phyloP scores from a whole-genome alignment of 2,797 vertebrate genomes.

The Neopelma chrysocephalum region DNA sequence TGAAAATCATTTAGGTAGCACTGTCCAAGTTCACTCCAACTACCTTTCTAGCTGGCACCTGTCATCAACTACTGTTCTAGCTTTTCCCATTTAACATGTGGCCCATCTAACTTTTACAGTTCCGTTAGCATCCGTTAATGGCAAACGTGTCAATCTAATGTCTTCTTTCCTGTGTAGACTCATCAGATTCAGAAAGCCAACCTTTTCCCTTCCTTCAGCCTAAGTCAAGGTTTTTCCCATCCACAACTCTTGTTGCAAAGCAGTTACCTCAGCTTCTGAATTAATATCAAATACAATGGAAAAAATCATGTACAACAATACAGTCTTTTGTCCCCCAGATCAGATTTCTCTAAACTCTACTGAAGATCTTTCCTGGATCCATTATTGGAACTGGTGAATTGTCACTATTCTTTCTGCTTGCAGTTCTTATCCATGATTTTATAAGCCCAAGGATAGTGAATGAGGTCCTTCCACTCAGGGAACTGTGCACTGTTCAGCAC shows the following conservation, averaged over 20 bases:
- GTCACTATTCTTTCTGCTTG: not conserved
- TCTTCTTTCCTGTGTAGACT: not conserved
- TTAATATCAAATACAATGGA: not conserved
- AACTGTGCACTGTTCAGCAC: not conserved
- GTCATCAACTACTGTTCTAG: not conserved
- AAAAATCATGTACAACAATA: not conserved
- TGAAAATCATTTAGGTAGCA: not conserved
- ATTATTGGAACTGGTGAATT: not conserved
- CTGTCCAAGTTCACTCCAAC: not conserved
- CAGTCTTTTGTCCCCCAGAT: not conserved
- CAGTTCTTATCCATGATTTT: not conserved
- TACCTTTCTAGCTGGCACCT: not conserved
- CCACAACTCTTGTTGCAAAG: not conserved
- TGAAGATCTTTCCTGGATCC: not conserved
- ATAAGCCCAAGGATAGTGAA: rapidly evolving
- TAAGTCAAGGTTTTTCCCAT: not conserved
- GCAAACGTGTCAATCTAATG: not conserved
- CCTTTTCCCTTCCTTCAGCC: not conserved
- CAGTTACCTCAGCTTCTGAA: not conserved
- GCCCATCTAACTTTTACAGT: not conserved
- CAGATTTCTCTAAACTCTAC: not conserved
- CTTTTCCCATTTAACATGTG: not conserved
- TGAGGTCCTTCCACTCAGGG: not conserved
- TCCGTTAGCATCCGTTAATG: not conserved
- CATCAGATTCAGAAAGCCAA: not conserved